Base-by-base conservation (phyloP, 2,113 vertebrate species). In the Alouatta palliata region DNA sequence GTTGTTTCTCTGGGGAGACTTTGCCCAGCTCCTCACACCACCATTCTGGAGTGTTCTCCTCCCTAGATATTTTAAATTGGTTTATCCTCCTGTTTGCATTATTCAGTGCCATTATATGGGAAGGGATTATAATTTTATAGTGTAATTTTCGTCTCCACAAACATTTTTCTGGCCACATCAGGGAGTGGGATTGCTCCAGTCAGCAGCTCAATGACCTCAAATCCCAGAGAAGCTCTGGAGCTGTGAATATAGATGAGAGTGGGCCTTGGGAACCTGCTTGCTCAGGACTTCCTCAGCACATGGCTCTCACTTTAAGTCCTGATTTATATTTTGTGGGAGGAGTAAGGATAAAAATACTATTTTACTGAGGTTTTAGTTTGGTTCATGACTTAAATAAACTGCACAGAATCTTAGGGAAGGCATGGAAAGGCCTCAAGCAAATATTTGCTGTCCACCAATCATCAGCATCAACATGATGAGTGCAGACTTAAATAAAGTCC, bases 201-300 rank as follows among this genome's bases (percentile, higher is more conserved):
- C 96, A 97, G 95, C 96, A 94, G 47, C 30, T 58, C 52, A 16
- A 23, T 93, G 89, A 97, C 88, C 91, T 93, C 91, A 94, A 89
- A 54, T 13, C 52, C 45, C 43, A 61, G 86, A 91, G 83, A 88
- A 88, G 19, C n/a, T 54, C 73, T 45, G 19, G 73, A 93, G 58
- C 61, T 95, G 52, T 94, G 85, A 91, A 92, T 88, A 89, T 1
- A 92, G 91, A 97, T 97, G 91, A 96, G 52, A 2, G 10, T 52
- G 11, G 88, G 82, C 82, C 86, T 91, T 85, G 66, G 35, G 58
- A 97, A 94, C 43, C 73, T 91, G 93, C 94, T 96, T 75, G 80
- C 12, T 97, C 95, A 97, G 91, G 64, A 77, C 54, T 89, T 97
- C 75, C 37, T 91, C 49, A 84, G 79, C 77, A 96, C 77, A 94